These are phyloP conservation scores for Netelia melanura DNA, from an alignment of 2,888 invertebrate species.

Conservation along the genomic window DNA sequence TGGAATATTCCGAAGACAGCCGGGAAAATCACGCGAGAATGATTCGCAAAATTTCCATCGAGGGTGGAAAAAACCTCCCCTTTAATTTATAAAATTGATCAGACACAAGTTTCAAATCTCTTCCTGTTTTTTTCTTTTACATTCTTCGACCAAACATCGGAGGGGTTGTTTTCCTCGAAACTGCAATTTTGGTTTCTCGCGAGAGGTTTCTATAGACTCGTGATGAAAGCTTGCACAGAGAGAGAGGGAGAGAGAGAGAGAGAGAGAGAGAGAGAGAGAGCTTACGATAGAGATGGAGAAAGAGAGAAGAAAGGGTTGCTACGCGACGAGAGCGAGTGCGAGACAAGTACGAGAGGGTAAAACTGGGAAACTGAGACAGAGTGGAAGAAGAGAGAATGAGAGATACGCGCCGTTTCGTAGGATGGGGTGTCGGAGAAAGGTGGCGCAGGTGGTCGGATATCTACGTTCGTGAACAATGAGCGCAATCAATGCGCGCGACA, in stretches of 20 bases:
- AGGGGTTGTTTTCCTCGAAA: too few species aligned
- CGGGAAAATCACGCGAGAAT: not conserved
- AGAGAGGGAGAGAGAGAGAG: slow-evolving; percentile 10
- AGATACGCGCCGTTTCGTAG: slow-evolving; percentile 11
- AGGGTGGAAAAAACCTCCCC: too few species aligned
- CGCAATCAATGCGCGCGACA: slow-evolving; percentile 81
- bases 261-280: not conserved
- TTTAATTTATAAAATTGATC: too few species aligned
- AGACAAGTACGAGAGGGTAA: not conserved
- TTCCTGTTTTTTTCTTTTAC: not conserved
- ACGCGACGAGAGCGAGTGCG: not conserved
- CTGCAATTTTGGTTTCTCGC: not conserved
- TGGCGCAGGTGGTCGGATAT: slow-evolving; percentile 74
- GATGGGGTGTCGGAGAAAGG: slow-evolving; percentile 47
- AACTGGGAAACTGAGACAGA: slow-evolving; percentile 4
- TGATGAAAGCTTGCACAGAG: not conserved
- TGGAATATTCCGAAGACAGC: not conserved
- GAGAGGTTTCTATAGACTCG: not conserved
- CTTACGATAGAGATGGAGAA: not conserved
- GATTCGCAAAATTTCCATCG: not conserved
- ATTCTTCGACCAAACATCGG: not conserved
- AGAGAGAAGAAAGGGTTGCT: not conserved
- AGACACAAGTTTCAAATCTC: too few species aligned
- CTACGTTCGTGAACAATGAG: slow-evolving; percentile 81
- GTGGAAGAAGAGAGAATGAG: slow-evolving; percentile 20